These are phyloP conservation scores for Platorchestia sp. DNA, from an alignment of 1,140 invertebrate genomes.

Conservation along the genomic window DNA sequence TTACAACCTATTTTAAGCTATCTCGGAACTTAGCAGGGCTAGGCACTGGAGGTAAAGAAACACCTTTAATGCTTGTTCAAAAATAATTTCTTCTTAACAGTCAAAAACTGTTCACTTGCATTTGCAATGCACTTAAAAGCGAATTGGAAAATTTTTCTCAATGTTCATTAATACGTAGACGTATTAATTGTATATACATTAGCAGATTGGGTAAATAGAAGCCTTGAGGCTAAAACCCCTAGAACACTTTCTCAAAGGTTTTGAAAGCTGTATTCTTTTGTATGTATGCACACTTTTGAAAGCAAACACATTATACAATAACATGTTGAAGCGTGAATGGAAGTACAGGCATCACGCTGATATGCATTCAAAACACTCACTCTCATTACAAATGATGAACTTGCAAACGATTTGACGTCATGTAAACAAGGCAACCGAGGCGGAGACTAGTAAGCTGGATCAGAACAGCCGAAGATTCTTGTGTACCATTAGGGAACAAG, in stretches of 20 bases:
- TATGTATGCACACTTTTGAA: not conserved
- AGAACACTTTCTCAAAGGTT: not conserved
- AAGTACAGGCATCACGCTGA: not conserved
- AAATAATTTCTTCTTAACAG: too few species aligned
- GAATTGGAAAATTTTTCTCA: too few species aligned
- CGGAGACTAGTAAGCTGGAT: not conserved
- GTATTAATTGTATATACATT: too few species aligned
- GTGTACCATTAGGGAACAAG: not conserved
- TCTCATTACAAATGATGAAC: not conserved
- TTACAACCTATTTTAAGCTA: too few species aligned
- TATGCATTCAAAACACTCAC: not conserved
- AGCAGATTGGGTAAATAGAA: not conserved
- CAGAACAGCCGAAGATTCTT: not conserved
- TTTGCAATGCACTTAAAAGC: too few species aligned
- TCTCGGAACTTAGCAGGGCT: too few species aligned
- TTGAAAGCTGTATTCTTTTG: not conserved
- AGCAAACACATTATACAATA: not conserved
- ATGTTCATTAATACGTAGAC: too few species aligned
- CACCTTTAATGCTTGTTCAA: too few species aligned
- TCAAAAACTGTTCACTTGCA: too few species aligned
- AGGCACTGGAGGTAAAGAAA: too few species aligned
- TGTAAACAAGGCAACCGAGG: slow-evolving; percentile 51
- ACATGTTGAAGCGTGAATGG: not conserved
- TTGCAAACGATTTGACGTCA: not conserved
- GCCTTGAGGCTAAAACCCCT: not conserved